Evolutionary conservation across 2,113 vertebrate species (phyloP), one percentile per base, ranked within the genome.

Genomic region (Tringa solitaria): DNA sequence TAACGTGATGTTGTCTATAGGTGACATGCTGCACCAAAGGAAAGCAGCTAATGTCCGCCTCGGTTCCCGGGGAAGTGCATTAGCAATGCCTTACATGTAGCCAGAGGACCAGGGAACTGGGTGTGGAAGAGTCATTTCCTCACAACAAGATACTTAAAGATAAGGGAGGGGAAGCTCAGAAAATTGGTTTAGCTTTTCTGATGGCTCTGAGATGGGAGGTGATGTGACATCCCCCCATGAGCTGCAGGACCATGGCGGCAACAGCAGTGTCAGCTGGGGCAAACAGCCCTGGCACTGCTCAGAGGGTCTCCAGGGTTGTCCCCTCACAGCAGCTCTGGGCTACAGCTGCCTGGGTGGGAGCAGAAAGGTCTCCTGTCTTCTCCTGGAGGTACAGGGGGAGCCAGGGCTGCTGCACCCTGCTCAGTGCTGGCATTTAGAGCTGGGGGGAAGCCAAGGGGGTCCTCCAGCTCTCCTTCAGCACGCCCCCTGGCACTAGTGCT

Each of bases 401-500:
- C 21, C 1, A 13, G 33, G 39, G 59, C 35, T 68, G 53, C 16
- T 32, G 32, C 14, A 8, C 13, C 37, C 9, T 32, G 76, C 15
- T 30, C 48, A 4, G 1, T 32, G 37, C 14, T 26, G 68, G 26
- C 2, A 6, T 23, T 18, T 32, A 0, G 46, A 4, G 39, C 20
- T 0, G 2, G 33, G 21, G 6, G 11, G 19, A 35, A 60, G 57
- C 27, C 3, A 14, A 12, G 61, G 14, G 22, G 45, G 3, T 13
- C 20, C 59, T 69, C 37, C 33, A 59, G 20, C 60, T 28, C 35
- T 43, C 33, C 51, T 45, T 14, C 33, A 22, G 48, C 7, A 7
- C 0, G 2, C 12, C 26, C 11, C 24, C 8, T 4, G 14, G 4
- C 19, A 2, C 5, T 7, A 12, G 26, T 2, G 3, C 28, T 33